Evolutionary conservation across 2,888 invertebrate genomes (phyloP).

Genomic region (Silvanus unidentatus): DNA sequence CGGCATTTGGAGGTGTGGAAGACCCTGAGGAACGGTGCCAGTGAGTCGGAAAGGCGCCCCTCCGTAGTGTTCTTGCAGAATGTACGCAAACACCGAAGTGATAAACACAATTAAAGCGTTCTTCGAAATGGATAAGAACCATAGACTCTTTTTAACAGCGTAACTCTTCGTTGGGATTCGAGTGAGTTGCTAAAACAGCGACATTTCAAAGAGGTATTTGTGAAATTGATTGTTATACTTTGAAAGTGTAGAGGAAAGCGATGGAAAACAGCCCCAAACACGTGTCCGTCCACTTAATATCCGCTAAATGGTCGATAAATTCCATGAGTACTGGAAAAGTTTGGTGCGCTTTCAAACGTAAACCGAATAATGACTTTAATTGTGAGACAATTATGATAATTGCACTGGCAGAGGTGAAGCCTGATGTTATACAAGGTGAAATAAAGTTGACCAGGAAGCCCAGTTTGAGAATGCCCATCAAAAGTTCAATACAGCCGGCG

Average conservation of each 20-base stretch:
- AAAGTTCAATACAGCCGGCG: constrained; percentile 68
- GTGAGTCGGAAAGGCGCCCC: constrained; percentile 54
- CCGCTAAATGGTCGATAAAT: constrained; percentile 47
- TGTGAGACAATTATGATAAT: constrained; percentile 71
- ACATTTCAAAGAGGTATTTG: not conserved
- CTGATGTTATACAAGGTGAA: constrained; percentile 74
- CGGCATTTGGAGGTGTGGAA: constrained; percentile 57
- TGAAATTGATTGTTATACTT: constrained; percentile 50
- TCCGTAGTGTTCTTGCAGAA: constrained; percentile 32
- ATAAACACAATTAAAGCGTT: constrained; percentile 72
- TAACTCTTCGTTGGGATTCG: constrained; percentile 49
- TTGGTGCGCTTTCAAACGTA: constrained; percentile 62
- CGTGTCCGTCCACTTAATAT: constrained; percentile 57
- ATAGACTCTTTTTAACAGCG: constrained; percentile 53
- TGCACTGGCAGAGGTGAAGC: constrained; percentile 80
- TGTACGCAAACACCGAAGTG: constrained; percentile 47
- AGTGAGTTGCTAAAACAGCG: constrained; percentile 54
- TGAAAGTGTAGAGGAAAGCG: constrained; percentile 56
- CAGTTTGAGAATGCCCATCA: constrained; percentile 76
- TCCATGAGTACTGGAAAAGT: constrained; percentile 55
- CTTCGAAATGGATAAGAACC: constrained; percentile 70
- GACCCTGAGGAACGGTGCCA: constrained; percentile 59
- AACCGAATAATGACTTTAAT: constrained; percentile 66
- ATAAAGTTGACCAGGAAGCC: constrained; percentile 82
- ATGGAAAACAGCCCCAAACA: constrained; percentile 62